Evolutionary conservation across 2,113 vertebrate species (phyloP), one percentile per base, ranked within the genome.

Genomic region (Mobula hypostoma): DNA sequence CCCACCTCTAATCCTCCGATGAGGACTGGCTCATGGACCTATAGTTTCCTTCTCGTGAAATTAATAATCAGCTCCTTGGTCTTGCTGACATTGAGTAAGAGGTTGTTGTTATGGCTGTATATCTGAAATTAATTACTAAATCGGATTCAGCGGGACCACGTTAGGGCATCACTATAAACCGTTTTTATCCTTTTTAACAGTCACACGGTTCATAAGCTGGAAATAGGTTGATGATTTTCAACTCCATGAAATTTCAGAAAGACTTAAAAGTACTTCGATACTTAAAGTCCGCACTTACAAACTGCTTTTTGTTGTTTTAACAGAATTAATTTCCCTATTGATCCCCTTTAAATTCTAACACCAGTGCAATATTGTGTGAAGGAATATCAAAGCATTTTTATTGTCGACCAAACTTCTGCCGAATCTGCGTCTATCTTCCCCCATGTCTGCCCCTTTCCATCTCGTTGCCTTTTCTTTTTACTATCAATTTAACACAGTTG

Each of bases 101-200:
- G 48, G 48, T 48, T 48, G 48, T 48, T 48, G 48, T 48, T 48
- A 48, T 48, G 48, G 72, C 70, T 74, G 90, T 3, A 48, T 3
- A 74, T 93, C 29, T 93, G 91, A 93, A 93, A 56, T 74, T 74
- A 93, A 93, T 29, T 72, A 66, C 85, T 93, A 32, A 74, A 48
- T 93, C 91, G 68, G 8, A 74, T 93, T 93, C 91, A 74, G 68
- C 74, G 15, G 12, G 21, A 40, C 91, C 48, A 56, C 74, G 91
- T 48, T 93, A 72, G 27, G 36, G 48, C 68, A 93, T 74, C 70
- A 72, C 66, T 93, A 76, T 76, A 76, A 56, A 74, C 48, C 56
- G 91, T 12, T 76, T 93, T 76, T 21, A 29, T 93, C 68, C 24
- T 93, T 19, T 74, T 19, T 74, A 93, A 93, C 90, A 93, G n/a